Percentiles rank a stretch among this genome's conserved stretches.
phyloP scores from a whole-genome alignment of 2,888 invertebrate genomes.

The Diarsia rubi region DNA sequence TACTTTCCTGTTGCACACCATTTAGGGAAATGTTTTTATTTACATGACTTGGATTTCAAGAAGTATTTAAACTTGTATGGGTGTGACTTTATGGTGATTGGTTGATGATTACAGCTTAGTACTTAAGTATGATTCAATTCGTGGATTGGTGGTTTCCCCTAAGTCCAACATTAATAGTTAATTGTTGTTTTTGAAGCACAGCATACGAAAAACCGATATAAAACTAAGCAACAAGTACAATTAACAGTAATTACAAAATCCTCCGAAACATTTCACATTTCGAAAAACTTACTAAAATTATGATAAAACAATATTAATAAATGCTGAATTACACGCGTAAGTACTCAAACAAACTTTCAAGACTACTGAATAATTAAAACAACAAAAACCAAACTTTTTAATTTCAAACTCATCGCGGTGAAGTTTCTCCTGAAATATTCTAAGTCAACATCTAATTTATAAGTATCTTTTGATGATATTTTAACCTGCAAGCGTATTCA shows the following conservation, averaged over 20 bases:
- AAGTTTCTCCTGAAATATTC: constrained; percentile 40
- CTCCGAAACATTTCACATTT: not conserved
- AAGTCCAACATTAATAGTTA: not conserved
- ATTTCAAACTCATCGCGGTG: constrained; percentile 34
- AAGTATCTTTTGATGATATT: constrained; percentile 31
- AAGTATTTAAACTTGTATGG: not conserved
- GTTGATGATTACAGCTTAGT: not conserved
- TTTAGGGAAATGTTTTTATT: constrained; percentile 10
- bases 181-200: not conserved
- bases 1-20: not conserved
- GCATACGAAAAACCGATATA: too few relatives aligned
- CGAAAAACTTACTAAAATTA: constrained; percentile 1
- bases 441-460: constrained; percentile 33
- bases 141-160: not conserved
- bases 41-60: not conserved
- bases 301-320: constrained; percentile 24
- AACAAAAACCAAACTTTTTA: constrained; percentile 46
- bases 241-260: not conserved
- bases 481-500: constrained; percentile 23
- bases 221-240: not conserved
- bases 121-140: not conserved
- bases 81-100: not conserved
- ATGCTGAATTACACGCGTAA: constrained; percentile 35
- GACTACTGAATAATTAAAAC: constrained; percentile 49
- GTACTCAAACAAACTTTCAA: constrained; percentile 35